Base-by-base conservation (phyloP, 2,888 invertebrate species). In the Lasioglossum vierecki region DNA sequence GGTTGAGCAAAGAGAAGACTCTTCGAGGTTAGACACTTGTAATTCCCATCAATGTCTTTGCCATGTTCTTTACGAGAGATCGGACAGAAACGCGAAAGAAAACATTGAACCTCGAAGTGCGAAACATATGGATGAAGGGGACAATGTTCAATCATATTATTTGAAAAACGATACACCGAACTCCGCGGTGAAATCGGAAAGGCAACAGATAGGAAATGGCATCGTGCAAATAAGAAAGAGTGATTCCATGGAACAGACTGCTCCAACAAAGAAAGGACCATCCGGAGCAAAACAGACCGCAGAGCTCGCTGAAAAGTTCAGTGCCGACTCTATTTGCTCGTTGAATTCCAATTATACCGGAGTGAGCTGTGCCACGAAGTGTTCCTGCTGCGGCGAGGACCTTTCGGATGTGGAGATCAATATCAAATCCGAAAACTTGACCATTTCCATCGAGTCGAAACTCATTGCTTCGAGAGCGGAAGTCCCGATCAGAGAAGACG, bases 301-400 rank as follows among this genome's bases (percentile, higher is more conserved):
- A 2, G 46, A 75, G 3, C 11, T 18, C 4, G 60, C 30, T 0
- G 76, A 78, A 46, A 22, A 39, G 15, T 60, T 13, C 3, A 81
- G 78, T 13, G 44, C 0, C 1, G 81, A 84, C 15, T 83, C 70
- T 8, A 57, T 80, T 35, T 41, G 39, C 9, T 8, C 35, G 2
- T 15, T 15, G 5, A 70, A 57, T 6, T 66, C 63, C 0, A 53
- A 39, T 53, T n/a, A 9, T 3, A 22, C 41, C 18, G 80, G 53
- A 1, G 13, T 4, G 4, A 49, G 57, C 3, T 8, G 41, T 4
- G 76, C 53, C 1, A 22, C 13, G 0, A 84, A 78, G 15, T 85
- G 80, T 75, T 80, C 78, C 0, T 74, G 80, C n/a, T 78, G 83
- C 18, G 80, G 79, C 1, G 35, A 78, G 3, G 66, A 79, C 63